These are phyloP conservation scores for Timema podura DNA, from an alignment of 2,888 invertebrate genomes.

Conservation along the genomic window DNA sequence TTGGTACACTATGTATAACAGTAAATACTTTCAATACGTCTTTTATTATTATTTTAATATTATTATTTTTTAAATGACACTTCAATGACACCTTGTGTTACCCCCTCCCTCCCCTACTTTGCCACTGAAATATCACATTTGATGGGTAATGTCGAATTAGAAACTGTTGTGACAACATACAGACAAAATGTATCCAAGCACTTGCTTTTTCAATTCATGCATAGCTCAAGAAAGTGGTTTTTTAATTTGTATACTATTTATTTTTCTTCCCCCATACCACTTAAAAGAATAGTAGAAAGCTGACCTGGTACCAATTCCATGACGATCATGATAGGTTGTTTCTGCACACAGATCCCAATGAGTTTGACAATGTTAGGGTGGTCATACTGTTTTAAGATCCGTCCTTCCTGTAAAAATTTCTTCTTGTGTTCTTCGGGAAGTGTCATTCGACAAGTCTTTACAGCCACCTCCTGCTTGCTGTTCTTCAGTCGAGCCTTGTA, in stretches of 20 bases:
- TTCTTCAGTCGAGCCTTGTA: conserved; percentile 84
- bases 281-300: conserved; percentile 21
- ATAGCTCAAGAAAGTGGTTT: background rate
- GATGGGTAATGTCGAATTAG: too few relatives aligned
- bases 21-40: too few relatives aligned
- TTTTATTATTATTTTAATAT: too few relatives aligned
- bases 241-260: too few relatives aligned
- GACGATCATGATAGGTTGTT: conserved; percentile 98
- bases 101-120: too few relatives aligned
- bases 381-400: conserved; percentile 93
- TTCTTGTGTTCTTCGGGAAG: conserved; percentile 89
- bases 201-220: too few relatives aligned
- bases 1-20: too few relatives aligned
- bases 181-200: too few relatives aligned
- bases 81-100: too few relatives aligned
- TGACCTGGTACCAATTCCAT: conserved; percentile 92
- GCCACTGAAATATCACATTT: too few relatives aligned
- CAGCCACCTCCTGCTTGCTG: conserved; percentile 83
- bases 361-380: conserved; percentile 95
- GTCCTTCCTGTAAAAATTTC: conserved; percentile 91
- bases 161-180: too few relatives aligned
- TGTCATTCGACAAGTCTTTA: conserved; percentile 92
- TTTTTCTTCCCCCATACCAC: background rate
- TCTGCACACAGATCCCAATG: conserved; percentile 96
- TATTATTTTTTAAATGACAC: too few relatives aligned